Percentiles rank a stretch among this genome's conserved stretches.
These are phyloP conservation scores for Ligdia adustata DNA, from an alignment of 2,888 invertebrate species.

Conservation along the genomic window DNA sequence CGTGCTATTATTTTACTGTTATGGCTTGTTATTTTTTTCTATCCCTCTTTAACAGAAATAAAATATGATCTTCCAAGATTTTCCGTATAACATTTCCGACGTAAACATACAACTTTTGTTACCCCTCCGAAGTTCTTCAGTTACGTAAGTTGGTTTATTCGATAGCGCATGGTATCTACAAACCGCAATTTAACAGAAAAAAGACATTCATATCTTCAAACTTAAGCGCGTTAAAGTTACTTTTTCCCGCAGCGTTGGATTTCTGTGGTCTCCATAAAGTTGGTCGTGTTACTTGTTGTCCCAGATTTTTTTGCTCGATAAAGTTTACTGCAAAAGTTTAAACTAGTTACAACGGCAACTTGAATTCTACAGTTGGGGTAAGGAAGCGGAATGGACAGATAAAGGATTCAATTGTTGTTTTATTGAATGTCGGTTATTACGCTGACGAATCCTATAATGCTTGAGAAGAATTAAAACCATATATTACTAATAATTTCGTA, in stretches of 20 bases:
- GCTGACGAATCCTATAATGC: no score
- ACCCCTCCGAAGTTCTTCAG: constrained; percentile 16
- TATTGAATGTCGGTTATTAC: no score
- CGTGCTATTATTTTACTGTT: background rate
- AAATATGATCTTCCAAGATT: constrained; percentile 11
- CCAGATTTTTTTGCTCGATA: constrained; percentile 39
- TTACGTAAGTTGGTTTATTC: constrained; percentile 26
- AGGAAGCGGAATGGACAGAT: no score
- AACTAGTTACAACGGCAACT: constrained; percentile 32
- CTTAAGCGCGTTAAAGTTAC: constrained; percentile 32
- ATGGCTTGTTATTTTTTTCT: constrained; percentile 4
- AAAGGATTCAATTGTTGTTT: no score
- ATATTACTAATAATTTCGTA: no score
- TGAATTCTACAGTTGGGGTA: constrained; percentile 12
- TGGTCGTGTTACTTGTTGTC: constrained; percentile 32
- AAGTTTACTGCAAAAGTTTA: constrained; percentile 33
- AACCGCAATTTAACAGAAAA: constrained; percentile 29
- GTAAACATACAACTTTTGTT: constrained; percentile 19
- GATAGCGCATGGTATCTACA: constrained; percentile 26
- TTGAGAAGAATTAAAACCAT: no score
- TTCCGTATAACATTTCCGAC: constrained; percentile 10
- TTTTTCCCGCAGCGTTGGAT: constrained; percentile 34
- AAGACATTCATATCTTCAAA: constrained; percentile 36
- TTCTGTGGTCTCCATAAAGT: constrained; percentile 29
- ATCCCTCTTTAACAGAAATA: constrained; percentile 9